A percentile compares a stretch with the other conserved stretches of the same genome.
phyloP scores from a whole-genome alignment of 1,140 invertebrate species.

The Pachypeltis micranthus region DNA sequence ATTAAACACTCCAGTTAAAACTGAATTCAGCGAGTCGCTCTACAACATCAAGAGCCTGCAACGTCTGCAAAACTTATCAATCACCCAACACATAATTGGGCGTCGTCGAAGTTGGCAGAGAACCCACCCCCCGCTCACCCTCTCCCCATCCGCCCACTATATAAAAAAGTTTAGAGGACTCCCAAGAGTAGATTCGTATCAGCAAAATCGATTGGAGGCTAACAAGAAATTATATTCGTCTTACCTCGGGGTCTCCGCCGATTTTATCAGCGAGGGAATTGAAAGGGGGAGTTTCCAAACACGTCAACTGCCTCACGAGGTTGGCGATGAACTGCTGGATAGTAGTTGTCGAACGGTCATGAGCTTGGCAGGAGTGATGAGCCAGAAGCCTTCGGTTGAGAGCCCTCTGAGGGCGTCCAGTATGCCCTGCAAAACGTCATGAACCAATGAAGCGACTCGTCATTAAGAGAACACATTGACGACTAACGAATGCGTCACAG shows the following conservation, averaged over 20 bases:
- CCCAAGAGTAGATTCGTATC: too few relatives aligned
- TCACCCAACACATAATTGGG: too few relatives aligned
- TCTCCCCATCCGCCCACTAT: too few relatives aligned
- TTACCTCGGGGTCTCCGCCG: constrained; percentile 52
- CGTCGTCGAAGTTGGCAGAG: too few relatives aligned
- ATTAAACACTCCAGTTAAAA: too few relatives aligned
- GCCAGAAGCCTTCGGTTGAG: constrained; percentile 65
- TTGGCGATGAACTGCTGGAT: constrained; percentile 71
- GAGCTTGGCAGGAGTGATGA: constrained; percentile 67
- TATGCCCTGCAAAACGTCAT: constrained; percentile 39
- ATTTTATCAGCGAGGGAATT: constrained; percentile 73
- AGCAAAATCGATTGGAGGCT: neutral
- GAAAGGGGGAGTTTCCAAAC: constrained; percentile 39
- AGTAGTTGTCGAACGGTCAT: constrained; percentile 50
- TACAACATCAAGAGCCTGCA: too few relatives aligned
- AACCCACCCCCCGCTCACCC: neutral
- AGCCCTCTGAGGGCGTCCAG: constrained; percentile 52
- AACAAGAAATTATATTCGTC: neutral
- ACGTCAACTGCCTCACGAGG: constrained; percentile 57
- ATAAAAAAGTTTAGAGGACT: too few relatives aligned
- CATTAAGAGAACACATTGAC: too few relatives aligned
- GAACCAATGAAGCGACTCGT: too few relatives aligned
- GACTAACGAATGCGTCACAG: too few relatives aligned
- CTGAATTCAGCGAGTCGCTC: too few relatives aligned
- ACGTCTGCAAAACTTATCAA: too few relatives aligned